Evolutionary conservation across 2,113 vertebrate genomes (phyloP).

Genomic region (Pholis gunnellus): DNA sequence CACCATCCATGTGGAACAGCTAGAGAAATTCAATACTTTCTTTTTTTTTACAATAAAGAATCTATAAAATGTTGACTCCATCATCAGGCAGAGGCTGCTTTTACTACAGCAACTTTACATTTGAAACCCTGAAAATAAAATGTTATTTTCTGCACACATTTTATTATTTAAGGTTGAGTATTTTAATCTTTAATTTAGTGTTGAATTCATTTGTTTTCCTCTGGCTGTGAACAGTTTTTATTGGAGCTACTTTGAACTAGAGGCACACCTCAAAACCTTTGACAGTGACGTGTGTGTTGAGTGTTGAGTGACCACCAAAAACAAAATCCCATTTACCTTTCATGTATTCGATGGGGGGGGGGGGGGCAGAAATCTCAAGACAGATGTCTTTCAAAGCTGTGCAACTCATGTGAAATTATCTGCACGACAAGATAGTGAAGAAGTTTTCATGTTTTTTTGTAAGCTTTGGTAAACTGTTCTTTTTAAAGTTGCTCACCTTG

Average conservation of each 20-base stretch:
- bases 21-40: neutral
- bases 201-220: neutral
- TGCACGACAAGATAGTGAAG: neutral
- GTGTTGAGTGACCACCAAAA: too few relatives aligned
- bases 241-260: neutral
- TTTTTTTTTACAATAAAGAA: neutral
- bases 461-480: too few relatives aligned
- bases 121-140: neutral
- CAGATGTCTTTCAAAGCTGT: neutral
- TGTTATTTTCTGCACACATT: neutral
- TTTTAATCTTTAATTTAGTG: neutral
- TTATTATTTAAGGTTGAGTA: neutral
- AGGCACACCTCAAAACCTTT: neutral
- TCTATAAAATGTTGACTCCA: neutral
- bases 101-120: neutral
- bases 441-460: neutral
- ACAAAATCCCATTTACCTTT: neutral
- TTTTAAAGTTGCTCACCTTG: neutral
- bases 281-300: neutral
- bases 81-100: neutral
- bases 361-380: neutral
- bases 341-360: neutral
- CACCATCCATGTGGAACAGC: neutral
- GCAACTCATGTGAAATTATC: neutral
- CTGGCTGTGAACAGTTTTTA: neutral